A percentile compares a stretch with the other conserved stretches of the same genome.
Evolutionary conservation across 2,113 vertebrate species (phyloP).

Genomic region (Elephas maximus): DNA sequence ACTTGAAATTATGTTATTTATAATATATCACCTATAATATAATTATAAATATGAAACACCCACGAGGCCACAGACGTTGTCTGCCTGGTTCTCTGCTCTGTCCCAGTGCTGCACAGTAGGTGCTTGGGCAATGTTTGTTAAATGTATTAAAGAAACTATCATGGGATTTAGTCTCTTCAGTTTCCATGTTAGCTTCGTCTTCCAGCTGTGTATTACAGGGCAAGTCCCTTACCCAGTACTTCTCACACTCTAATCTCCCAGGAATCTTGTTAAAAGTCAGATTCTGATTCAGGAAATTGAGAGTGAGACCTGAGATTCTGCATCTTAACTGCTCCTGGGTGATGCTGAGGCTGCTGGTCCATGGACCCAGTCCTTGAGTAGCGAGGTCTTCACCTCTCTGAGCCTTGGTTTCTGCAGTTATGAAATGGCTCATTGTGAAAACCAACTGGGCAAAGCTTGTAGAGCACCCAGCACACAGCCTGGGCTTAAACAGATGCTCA

Average conservation of each 20-base stretch:
- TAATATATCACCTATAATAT: background rate
- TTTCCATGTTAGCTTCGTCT: background rate
- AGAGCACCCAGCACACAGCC: background rate
- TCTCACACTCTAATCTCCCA: background rate
- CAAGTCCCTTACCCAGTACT: rapidly evolving
- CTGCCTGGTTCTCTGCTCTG: background rate
- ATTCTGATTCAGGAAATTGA: background rate
- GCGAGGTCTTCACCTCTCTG: background rate
- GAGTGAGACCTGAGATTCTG: background rate
- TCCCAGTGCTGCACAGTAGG: background rate
- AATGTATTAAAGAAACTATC: background rate
- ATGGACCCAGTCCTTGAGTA: background rate
- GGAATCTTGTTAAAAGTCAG: background rate
- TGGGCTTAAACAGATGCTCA: background rate
- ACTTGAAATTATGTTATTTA: background rate
- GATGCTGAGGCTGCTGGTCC: background rate
- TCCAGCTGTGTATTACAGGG: background rate
- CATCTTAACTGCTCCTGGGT: background rate
- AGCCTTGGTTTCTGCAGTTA: background rate
- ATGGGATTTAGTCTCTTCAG: background rate
- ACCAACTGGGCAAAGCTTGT: background rate
- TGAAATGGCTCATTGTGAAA: background rate
- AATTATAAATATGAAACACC: background rate
- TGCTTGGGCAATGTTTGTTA: background rate
- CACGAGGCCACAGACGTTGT: background rate